Base-by-base conservation (phyloP, 1,140 invertebrate genomes). In the Bilobella aurantiaca region DNA sequence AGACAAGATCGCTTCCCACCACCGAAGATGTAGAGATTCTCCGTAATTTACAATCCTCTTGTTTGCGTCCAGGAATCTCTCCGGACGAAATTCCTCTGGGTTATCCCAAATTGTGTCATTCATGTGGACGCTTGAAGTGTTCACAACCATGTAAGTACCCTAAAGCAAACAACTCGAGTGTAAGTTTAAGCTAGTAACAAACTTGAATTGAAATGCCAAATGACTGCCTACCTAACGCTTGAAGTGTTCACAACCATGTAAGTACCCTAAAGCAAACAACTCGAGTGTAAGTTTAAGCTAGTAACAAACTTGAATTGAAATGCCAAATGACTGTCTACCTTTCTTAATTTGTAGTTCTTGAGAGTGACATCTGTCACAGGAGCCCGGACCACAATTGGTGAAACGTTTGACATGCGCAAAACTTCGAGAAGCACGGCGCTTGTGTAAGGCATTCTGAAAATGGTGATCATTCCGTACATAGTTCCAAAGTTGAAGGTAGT, bases 191-290 rank as follows among this genome's bases (percentile, higher is more conserved):
- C n/a, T n/a, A n/a, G n/a, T n/a, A n/a, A 47, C n/a, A 42, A 25
- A 58, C 59, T n/a, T 31, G 21, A 31, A 1, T 64, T 28, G 1
- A 12, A 31, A 25, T 18, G 46, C 32, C 18, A 66, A 16, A 30
- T 29, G 30, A 21, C 37, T 28, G 18, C 53, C 25, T 58, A 69
- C 64, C 62, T 66, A 12, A 88, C 82, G 58, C 83, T 84, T 63
- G 86, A 85, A 69, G 88, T 86, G 75, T 91, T 93, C 18, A 84
- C 83, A 3, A 92, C 81, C 0, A 92, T 82, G 82, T 90, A 87
- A 23, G 88, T 88, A 66, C 89, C 86, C 85, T 89, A 70, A 31
- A 62, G 42, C 8, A 12, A 34, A 21, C 16, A 5, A 34, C 5
- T 37, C 18, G 21, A 29, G 12, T 2, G 21, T 21, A 5, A n/a